Evolutionary conservation across 2,797 vertebrate species (phyloP), one percentile per base, ranked within the genome.

Genomic region (Chelon labrosus): DNA sequence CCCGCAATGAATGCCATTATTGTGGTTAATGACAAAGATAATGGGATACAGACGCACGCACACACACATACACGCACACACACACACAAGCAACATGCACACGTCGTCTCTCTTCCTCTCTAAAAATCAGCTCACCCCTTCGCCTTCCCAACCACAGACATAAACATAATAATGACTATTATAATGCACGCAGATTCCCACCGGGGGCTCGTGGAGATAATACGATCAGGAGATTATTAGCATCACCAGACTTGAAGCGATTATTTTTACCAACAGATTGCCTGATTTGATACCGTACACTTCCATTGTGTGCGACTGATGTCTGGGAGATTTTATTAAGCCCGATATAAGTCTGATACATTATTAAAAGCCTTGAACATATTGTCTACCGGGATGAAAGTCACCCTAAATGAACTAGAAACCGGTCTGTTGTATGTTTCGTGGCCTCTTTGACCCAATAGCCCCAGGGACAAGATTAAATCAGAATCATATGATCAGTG

Each of bases 1-100:
- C 55, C 63, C 52, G 54, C 77, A 80, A 54, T 56, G 74, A 80
- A 66, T 65, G 65, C 75, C 76, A 83, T 92, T 91, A 88, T 88
- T 87, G 77, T 62, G 25, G 75, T 87, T 89, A 89, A 90, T 89
- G 84, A 88, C 85, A 85, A 85, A 88, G 82, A 89, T 91, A 92
- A 91, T 91, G 80, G 80, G 70, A 79, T 75, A 85, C 74, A 85
- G n/a, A 73, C 9, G 2, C 66, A 78, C 10, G 17, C 49, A 42
- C 4, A 38, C 59, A 41, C 37, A 65, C 44, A 56, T 37, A 41
- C 62, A 50, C 13, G 12, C 53, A 35, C 41, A 25, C 39, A 46
- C 58, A 49, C 42, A 37, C 52, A 53, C 66, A 47, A 35, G 19
- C 59, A 14, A 14, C 65, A 51, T 63, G 60, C 65, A 56, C 50